Evolutionary conservation across 2,113 vertebrate species (phyloP).

Genomic region (Lepus americanus): DNA sequence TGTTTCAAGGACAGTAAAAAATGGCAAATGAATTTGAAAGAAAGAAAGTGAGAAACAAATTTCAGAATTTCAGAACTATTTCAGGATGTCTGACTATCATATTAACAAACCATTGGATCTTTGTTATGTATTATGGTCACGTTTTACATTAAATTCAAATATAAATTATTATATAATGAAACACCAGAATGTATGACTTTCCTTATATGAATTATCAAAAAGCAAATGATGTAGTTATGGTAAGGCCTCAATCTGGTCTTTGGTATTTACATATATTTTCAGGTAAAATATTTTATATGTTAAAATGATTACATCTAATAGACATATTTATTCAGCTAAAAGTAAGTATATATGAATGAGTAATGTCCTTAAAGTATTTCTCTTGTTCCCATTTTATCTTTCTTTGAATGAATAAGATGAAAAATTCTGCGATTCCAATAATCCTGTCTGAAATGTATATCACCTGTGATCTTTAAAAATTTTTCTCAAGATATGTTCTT

Average conservation of each 20-base stretch:
- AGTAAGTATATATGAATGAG: background rate
- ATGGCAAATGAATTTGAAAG: slow-evolving; percentile 17
- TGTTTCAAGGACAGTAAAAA: background rate
- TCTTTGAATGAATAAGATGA: background rate
- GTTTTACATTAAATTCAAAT: background rate
- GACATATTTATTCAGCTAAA: background rate
- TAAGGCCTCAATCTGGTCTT: slow-evolving; percentile 31
- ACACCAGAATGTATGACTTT: background rate
- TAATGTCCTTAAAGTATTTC: background rate
- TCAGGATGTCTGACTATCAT: background rate
- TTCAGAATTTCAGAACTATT: slow-evolving; percentile 56
- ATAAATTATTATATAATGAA: background rate
- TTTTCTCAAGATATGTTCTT: background rate
- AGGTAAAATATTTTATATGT: background rate
- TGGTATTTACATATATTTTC: background rate
- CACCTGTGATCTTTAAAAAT: background rate
- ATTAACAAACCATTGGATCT: background rate
- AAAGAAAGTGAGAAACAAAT: slow-evolving; percentile 27
- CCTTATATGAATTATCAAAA: background rate
- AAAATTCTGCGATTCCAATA: background rate
- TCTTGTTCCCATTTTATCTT: background rate
- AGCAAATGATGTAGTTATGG: background rate
- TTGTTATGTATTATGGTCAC: background rate
- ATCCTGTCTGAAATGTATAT: background rate
- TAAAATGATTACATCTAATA: slow-evolving; percentile 6